Evolutionary conservation across 1,140 invertebrate species (phyloP), one percentile per base, ranked within the genome.

Genomic region (Drosophila paulistorum): DNA sequence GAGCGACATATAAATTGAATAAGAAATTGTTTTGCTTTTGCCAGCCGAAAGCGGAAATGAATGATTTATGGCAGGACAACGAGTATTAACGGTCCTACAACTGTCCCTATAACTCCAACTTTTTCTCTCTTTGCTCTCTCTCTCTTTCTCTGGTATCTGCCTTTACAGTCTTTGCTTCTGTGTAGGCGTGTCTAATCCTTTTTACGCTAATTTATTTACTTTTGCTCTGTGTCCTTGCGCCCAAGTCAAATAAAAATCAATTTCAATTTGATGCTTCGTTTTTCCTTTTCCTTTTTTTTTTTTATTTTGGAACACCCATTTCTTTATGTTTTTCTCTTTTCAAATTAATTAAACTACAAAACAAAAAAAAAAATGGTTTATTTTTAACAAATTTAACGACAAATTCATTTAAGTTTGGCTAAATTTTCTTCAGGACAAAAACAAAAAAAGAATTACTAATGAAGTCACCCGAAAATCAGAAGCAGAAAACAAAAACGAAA

Each of bases 281-380:
- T 65, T 39, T 35, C 30, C 41, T 5, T n/a, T 11, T 23, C 7
- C 2, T 3, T 55, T 23, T n/a, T 11, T 51, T 10, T 3, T 23
- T 7, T 51, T 3, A 0, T 37, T 37, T 37, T 37, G 10, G 9
- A 11, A 30, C 30, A 0, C 39, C 26, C 33, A 9, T 13, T 10
- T 17, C 9, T 2, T 17, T 55, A 7, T 13, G 3, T 48, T 23
- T 23, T 51, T 7, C 10, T 48, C 35, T 58, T 48, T 81, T 68
- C 78, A 83, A 83, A 83, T 78, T 83, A 83, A 83, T 83, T 83
- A 81, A 83, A 81, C 74, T 77, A 81, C 76, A 80, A 80, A 71
- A 26, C 11, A 30, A 30, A 3, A 7, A 6, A 26, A 59, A 58
- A 64, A 59, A 59, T 59, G 58, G 68, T 37, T 66, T 57, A 70